Evolutionary conservation across 2,888 invertebrate species (phyloP).

Genomic region (Caradrina kadenii): DNA sequence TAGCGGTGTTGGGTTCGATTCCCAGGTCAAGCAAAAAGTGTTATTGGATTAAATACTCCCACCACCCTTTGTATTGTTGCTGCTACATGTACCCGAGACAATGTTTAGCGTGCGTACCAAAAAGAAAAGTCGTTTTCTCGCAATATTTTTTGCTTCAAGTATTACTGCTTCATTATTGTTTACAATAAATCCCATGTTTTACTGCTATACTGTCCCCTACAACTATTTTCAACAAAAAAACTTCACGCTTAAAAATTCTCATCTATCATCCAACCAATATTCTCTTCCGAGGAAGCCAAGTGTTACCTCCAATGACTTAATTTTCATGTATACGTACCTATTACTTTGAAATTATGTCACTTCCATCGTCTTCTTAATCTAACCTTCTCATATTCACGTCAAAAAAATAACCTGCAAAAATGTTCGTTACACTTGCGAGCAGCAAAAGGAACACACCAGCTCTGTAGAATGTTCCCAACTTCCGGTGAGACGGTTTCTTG

Average conservation of each 20-base stretch:
- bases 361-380: neutral
- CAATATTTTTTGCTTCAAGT: no score
- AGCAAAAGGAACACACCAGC: conserved; percentile 56
- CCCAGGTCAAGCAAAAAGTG: no score
- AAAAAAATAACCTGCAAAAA: conserved; percentile 1
- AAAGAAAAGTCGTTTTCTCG: no score
- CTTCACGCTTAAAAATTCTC: neutral
- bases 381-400: neutral
- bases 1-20: no score
- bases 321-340: neutral
- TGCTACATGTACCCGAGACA: no score
- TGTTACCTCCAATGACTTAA: neutral
- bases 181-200: no score
- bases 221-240: no score
- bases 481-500: conserved; percentile 67
- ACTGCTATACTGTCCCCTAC: no score
- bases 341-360: neutral
- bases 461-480: conserved; percentile 58
- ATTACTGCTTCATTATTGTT: no score
- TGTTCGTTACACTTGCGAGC: conserved; percentile 21
- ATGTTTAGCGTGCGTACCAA: no score
- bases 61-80: no score
- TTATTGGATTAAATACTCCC: no score
- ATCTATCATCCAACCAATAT: neutral
- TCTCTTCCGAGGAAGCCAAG: neutral